Conservation (phyloP, 2,888 invertebrate species). For the Mesodorylaimus sp. region DNA sequence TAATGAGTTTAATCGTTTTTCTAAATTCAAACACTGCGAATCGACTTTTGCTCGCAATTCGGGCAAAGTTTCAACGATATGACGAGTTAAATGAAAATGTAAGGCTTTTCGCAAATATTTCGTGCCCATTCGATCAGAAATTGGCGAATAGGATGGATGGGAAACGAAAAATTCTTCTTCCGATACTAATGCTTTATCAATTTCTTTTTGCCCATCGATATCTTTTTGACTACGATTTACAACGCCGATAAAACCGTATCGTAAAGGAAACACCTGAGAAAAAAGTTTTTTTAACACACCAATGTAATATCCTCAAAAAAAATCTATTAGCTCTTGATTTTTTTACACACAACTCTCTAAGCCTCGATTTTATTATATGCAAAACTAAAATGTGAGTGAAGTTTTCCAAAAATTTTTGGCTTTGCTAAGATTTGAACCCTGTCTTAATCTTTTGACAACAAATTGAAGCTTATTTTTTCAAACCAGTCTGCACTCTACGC, state of each 20-base stretch:
- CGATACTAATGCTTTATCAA: constrained; percentile 14
- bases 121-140: constrained; percentile 17
- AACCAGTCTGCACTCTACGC: no score
- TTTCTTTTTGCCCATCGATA: constrained; percentile 17
- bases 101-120: constrained; percentile 14
- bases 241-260: constrained; percentile 15
- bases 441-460: no score
- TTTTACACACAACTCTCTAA: no score
- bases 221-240: constrained; percentile 19
- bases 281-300: no score
- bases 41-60: constrained; percentile 13
- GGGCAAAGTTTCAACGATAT: constrained; percentile 18
- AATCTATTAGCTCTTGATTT: no score
- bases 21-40: constrained; percentile 15
- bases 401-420: no score
- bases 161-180: constrained; percentile 16
- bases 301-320: no score
- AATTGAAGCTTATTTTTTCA: no score
- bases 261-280: constrained; percentile 14
- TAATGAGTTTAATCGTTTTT: constrained; percentile 29
- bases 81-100: constrained; percentile 17
- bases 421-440: no score
- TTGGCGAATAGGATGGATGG: constrained; percentile 7
- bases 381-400: no score
- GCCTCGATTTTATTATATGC: no score